Evolutionary conservation across 2,888 invertebrate genomes (phyloP).

Genomic region (Acanthosepion pharaonis): DNA sequence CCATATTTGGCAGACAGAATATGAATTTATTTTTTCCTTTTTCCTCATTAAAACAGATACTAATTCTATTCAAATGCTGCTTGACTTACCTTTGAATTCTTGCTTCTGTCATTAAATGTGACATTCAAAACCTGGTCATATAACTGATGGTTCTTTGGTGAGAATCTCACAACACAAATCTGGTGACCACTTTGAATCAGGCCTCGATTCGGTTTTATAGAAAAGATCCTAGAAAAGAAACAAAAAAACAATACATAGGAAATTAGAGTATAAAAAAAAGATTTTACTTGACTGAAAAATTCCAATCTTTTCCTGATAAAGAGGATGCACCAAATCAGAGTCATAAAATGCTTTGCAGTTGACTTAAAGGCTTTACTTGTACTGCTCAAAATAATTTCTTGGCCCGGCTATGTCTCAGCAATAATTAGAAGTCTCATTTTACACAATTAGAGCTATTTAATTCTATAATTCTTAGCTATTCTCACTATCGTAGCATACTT

Average conservation of each 20-base stretch:
- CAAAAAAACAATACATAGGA: background rate
- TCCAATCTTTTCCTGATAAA: background rate
- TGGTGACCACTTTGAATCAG: conserved; percentile 67
- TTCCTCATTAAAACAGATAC: background rate
- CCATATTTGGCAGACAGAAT: background rate
- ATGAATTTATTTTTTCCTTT: background rate
- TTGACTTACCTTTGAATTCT: conserved; percentile 67
- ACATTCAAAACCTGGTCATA: conserved; percentile 67
- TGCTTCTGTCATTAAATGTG: conserved; percentile 68
- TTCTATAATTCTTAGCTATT: no score
- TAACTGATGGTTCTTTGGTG: conserved; percentile 65
- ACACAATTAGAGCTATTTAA: no score
- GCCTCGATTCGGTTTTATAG: conserved; percentile 71
- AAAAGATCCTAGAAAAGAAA: conserved; percentile 62
- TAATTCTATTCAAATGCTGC: no score
- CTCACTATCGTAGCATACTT: no score
- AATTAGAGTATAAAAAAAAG: background rate
- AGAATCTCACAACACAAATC: conserved; percentile 68
- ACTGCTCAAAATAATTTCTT: background rate
- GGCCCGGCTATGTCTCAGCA: no score
- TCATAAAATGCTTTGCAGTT: no score
- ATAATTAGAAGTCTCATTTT: no score
- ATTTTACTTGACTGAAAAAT: background rate
- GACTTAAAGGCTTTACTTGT: background rate
- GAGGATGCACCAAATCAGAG: no score